Conservation (phyloP, 2,113 vertebrate genomes). For the Lepus americanus region DNA sequence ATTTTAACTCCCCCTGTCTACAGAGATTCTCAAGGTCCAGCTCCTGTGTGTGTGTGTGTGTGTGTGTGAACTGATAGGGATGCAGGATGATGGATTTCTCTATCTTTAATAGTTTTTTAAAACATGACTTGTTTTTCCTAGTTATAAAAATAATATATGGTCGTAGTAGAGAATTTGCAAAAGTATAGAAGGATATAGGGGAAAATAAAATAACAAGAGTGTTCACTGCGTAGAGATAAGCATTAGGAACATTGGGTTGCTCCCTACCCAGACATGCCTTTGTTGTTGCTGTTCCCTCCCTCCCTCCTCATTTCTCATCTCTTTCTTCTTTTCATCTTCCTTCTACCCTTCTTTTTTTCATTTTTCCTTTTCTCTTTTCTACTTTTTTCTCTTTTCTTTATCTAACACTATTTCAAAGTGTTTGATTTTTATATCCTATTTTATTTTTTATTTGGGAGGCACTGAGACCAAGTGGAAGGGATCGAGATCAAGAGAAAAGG, state of each 20-base stretch:
- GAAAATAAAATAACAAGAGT: not conserved
- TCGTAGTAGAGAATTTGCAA: conserved; percentile 35
- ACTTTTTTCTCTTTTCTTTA: not conserved
- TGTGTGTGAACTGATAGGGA: not conserved
- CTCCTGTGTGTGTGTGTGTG: not conserved
- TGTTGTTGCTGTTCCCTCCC: not conserved
- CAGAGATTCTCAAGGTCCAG: conserved; percentile 19
- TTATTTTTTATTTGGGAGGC: too few species aligned
- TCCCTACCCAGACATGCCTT: not conserved
- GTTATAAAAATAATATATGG: conserved; percentile 62
- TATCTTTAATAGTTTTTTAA: conserved; percentile 15
- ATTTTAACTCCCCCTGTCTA: conserved; percentile 38
- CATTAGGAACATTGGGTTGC: not conserved
- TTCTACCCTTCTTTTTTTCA: not conserved
- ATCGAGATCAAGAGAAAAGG: too few species aligned
- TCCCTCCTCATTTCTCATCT: too few species aligned
- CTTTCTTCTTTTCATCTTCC: not conserved
- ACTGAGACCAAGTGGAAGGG: not conserved
- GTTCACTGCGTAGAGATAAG: not conserved
- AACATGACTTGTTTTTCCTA: conserved; percentile 54
- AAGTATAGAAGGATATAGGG: not conserved
- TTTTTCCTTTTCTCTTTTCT: not conserved
- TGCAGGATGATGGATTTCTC: conserved; percentile 52
- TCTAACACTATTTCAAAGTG: not conserved
- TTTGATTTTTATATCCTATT: conserved; percentile 18